These are phyloP conservation scores for Callospermophilus lateralis DNA, from an alignment of 2,113 vertebrate species.

Conservation along the genomic window DNA sequence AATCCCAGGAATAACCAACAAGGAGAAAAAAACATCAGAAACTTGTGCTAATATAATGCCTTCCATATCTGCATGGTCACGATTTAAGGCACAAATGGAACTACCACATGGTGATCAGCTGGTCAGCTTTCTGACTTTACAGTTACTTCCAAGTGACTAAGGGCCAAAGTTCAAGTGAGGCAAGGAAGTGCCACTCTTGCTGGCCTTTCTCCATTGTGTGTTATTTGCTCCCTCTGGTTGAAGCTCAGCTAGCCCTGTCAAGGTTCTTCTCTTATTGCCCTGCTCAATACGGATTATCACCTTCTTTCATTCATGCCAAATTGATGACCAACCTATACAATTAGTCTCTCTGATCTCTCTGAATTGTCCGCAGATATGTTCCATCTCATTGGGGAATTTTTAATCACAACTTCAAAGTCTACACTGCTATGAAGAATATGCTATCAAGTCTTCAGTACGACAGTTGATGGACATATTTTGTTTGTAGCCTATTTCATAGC, in stretches of 20 bases:
- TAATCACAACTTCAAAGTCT: constrained; percentile 54
- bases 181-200: not conserved
- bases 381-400: constrained; percentile 47
- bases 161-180: not conserved
- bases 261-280: not conserved
- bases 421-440: constrained; percentile 55
- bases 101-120: not conserved
- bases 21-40: not conserved
- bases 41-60: not conserved
- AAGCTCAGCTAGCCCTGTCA: not conserved
- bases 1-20: not conserved
- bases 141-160: not conserved
- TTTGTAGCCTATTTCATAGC: not conserved
- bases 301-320: constrained; percentile 40
- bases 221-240: not conserved
- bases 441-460: not conserved
- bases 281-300: not conserved
- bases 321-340: not conserved
- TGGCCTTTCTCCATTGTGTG: not conserved
- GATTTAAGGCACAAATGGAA: not conserved
- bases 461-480: constrained; percentile 31
- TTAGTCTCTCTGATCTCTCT: constrained; percentile 45
- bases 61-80: not conserved
- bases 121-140: not conserved
- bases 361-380: constrained; percentile 30